These are phyloP conservation scores for Trinorchestia longiramus DNA, from an alignment of 1,140 invertebrate genomes.

Conservation along the genomic window DNA sequence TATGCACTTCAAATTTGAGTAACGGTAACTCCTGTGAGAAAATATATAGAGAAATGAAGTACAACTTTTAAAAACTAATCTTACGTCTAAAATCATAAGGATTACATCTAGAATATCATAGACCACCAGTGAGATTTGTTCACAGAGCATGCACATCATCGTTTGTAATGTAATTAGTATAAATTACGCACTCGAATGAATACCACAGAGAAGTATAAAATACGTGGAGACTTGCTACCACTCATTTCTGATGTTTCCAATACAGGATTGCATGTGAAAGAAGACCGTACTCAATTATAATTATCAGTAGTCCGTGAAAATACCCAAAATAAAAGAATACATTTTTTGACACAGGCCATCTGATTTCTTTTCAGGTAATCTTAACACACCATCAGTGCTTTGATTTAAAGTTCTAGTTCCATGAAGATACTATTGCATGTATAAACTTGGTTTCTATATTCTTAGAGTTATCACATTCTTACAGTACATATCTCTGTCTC, in stretches of 20 bases:
- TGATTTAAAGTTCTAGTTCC: too few relatives aligned
- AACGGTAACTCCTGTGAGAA: neutral
- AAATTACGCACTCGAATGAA: neutral
- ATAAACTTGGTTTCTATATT: neutral
- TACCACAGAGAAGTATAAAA: neutral
- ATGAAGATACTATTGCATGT: neutral
- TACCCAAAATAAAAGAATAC: too few relatives aligned
- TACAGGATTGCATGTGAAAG: neutral
- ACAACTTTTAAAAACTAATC: neutral
- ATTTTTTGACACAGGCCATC: too few relatives aligned
- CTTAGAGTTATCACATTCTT: neutral
- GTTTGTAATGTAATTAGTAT: neutral
- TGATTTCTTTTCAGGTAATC: too few relatives aligned
- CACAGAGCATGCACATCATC: too few relatives aligned
- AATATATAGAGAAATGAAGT: neutral
- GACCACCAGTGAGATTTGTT: too few relatives aligned
- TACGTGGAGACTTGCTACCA: neutral
- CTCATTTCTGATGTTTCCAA: neutral
- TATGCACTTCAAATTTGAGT: neutral
- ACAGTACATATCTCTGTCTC: too few relatives aligned
- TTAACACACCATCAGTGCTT: too few relatives aligned
- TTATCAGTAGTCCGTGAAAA: too few relatives aligned
- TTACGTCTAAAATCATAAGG: too few relatives aligned
- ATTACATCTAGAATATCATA: too few relatives aligned
- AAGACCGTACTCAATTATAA: neutral